Conservation (phyloP, 2,797 vertebrate species). For the Myotis findleyi region DNA sequence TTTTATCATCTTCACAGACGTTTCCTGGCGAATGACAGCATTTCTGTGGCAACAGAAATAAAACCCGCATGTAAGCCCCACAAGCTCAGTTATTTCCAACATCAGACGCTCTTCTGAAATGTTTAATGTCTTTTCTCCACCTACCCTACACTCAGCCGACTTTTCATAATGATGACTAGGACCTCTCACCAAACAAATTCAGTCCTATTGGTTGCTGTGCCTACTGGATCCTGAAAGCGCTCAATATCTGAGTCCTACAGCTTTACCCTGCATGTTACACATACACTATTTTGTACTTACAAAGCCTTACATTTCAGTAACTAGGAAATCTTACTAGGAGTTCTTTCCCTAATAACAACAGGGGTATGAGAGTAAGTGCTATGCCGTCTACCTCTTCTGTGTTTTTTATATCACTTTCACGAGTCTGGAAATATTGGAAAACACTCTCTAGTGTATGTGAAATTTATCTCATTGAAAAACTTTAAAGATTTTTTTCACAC, state of each 20-base stretch:
- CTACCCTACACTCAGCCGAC: neutral
- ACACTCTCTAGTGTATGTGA: neutral
- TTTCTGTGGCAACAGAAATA: neutral
- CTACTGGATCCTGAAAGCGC: neutral
- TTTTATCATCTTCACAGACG: slow-evolving; percentile 34
- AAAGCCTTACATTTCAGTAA: neutral
- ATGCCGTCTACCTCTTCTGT: neutral
- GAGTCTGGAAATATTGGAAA: neutral
- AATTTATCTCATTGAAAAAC: slow-evolving; percentile 13
- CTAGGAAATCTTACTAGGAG: neutral
- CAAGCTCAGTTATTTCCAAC: neutral
- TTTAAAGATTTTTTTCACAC: neutral
- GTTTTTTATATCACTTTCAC: neutral
- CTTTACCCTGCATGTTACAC: neutral
- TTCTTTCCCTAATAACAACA: neutral
- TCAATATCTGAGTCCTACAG: neutral
- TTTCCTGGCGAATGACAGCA: neutral
- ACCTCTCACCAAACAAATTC: neutral
- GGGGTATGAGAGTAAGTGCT: neutral
- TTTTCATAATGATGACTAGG: neutral
- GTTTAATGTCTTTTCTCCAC: neutral
- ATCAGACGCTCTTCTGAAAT: neutral
- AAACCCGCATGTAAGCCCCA: neutral
- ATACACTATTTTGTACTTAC: neutral
- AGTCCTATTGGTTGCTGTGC: neutral